These are phyloP conservation scores for Turnix velox DNA, from an alignment of 2,113 vertebrate species.

Conservation along the genomic window DNA sequence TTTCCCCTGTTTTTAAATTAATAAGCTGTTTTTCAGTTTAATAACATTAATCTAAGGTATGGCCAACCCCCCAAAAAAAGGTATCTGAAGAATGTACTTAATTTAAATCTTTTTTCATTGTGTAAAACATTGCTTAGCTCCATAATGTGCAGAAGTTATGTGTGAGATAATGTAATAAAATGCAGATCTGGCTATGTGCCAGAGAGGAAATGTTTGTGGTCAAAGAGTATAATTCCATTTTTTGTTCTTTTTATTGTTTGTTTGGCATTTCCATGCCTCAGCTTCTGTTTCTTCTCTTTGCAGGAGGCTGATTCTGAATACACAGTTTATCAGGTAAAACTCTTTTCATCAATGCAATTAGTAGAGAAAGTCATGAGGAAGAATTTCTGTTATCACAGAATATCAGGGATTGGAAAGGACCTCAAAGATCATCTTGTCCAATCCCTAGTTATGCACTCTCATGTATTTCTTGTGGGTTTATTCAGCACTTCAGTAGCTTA, in stretches of 20 bases:
- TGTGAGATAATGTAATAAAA: background rate
- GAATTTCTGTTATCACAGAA: background rate
- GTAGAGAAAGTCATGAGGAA: background rate
- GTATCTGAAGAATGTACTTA: background rate
- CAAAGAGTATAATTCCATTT: background rate
- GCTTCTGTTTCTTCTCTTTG: slow-evolving; percentile 64
- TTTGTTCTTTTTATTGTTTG: background rate
- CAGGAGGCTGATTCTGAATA: slow-evolving; percentile 78
- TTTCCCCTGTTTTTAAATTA: background rate
- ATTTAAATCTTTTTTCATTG: background rate
- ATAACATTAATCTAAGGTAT: background rate
- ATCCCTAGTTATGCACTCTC: too few relatives aligned
- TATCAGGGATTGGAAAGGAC: too few relatives aligned
- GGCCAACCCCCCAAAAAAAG: background rate
- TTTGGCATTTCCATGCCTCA: background rate
- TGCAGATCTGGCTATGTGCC: background rate
- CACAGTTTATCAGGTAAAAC: slow-evolving; percentile 83
- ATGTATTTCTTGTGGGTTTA: background rate
- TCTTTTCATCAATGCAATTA: background rate
- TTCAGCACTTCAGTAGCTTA: background rate
- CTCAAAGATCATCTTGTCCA: too few relatives aligned
- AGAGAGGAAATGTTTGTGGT: background rate
- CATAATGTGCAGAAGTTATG: background rate
- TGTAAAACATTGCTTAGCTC: background rate
- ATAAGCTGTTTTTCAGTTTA: background rate